Evolutionary conservation across 2,888 invertebrate genomes (phyloP), one percentile per base, ranked within the genome.

Genomic region (Drosophila subsilvestris): DNA sequence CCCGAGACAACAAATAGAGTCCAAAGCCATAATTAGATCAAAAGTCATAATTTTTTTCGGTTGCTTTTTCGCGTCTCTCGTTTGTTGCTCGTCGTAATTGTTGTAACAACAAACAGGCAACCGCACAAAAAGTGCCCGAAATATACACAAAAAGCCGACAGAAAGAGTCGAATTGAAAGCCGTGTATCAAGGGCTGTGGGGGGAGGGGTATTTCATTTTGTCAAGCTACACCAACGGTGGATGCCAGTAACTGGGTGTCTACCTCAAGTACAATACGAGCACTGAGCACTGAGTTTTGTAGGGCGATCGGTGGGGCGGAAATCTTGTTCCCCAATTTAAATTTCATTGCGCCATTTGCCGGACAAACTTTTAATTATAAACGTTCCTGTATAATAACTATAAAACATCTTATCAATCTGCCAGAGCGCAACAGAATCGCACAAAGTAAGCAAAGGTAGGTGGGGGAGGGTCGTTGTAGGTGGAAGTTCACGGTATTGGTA

Each of bases 141-240:
- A 47, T 6, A 60, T 53, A 75, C 29, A 29, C 29, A 29, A 51
- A 53, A 27, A 59, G 50, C 42, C 63, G 63, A 43, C 56, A 53
- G 37, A 45, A 73, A 71, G 42, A 62, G 72, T n/a, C 45, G 29
- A 60, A 59, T 22, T 32, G 20, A 37, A 66, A 65, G 25, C 27
- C 44, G 27, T 87, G 82, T 87, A 86, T 82, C 79, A 3, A 4
- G 20, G 22, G 22, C 22, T 22, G 22, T 20, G 20, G 20, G 85
- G 61, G 79, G 69, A 82, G 80, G 88, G 77, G 88, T 83, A 82
- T 85, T 81, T 81, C 85, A 76, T 81, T 81, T 81, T 81, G 88
- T 81, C 81, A 81, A 81, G 77, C 37, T 14, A 37, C 12, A 81
- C 71, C 67, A 51, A 63, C 80, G 57, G 59, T 79, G 53, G 66